A percentile compares a stretch with the other conserved stretches of the same genome.
phyloP scores from a whole-genome alignment of 2,797 vertebrate species.

The Molossus molossus region DNA sequence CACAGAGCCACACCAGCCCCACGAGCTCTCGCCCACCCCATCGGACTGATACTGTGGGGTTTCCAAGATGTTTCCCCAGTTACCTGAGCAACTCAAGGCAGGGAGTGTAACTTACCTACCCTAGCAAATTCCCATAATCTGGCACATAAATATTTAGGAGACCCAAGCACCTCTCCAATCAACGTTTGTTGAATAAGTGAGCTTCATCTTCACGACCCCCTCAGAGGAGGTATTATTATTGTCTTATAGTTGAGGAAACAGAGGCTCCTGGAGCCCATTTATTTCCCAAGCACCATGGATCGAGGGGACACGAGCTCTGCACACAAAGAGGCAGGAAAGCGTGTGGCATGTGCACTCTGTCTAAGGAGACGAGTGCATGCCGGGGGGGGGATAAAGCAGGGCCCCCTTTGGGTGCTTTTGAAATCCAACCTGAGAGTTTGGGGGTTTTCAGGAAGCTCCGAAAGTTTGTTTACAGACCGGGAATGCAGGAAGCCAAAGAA shows the following conservation, averaged over 20 bases:
- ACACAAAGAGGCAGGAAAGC: background rate
- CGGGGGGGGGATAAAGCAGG: background rate
- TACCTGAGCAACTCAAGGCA: background rate
- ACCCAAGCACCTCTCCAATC: background rate
- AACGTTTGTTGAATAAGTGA: slow-evolving; percentile 57
- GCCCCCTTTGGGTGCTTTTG: background rate
- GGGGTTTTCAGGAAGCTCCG: background rate
- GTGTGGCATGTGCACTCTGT: background rate
- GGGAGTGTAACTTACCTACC: background rate
- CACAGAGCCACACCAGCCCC: background rate
- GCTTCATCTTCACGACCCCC: slow-evolving; percentile 18
- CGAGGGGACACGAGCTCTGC: background rate
- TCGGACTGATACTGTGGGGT: background rate
- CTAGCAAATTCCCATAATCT: slow-evolving; percentile 51
- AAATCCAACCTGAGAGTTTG: background rate
- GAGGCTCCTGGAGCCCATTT: background rate
- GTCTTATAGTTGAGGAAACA: slow-evolving; percentile 23
- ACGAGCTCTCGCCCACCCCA: background rate
- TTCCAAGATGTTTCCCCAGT: background rate
- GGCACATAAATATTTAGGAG: slow-evolving; percentile 22
- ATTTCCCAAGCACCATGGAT: background rate
- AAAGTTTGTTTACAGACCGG: background rate
- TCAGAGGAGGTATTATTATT: background rate
- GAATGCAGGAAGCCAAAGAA: background rate
- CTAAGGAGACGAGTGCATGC: background rate